Conservation (phyloP, 2,888 invertebrate species). For the Xiphydria camelus region DNA sequence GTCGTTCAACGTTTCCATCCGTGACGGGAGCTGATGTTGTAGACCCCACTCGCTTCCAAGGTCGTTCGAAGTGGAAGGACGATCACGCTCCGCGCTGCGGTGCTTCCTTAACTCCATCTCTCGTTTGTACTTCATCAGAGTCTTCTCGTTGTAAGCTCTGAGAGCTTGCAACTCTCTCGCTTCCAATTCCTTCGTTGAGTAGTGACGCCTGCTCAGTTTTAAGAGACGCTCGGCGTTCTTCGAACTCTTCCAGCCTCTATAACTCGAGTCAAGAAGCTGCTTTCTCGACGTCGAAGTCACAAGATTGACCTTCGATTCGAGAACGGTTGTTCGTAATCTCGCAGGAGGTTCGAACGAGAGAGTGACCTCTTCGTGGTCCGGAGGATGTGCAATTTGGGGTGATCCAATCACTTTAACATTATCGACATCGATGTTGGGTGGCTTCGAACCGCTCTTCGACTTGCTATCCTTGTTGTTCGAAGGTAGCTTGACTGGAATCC, state of each 20-base stretch:
- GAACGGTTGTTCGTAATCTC: too few relatives aligned
- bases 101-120: conserved; percentile 22
- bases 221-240: not conserved
- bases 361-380: not conserved
- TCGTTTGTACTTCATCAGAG: conserved; percentile 27
- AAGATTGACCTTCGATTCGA: too few relatives aligned
- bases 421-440: too few relatives aligned
- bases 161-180: conserved; percentile 30
- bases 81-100: not conserved
- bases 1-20: not conserved
- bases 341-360: too few relatives aligned
- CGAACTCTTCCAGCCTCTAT: not conserved
- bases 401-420: too few relatives aligned
- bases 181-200: conserved; percentile 17
- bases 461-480: too few relatives aligned
- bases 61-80: not conserved
- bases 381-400: not conserved
- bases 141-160: conserved; percentile 32
- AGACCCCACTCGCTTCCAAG: not conserved
- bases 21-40: too few relatives aligned
- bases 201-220: not conserved
- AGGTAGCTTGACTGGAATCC: too few relatives aligned
- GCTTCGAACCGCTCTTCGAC: too few relatives aligned
- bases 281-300: too few relatives aligned
- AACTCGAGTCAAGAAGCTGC: not conserved